Base-by-base conservation (phyloP, 2,888 invertebrate genomes). In the Cenopis cana region DNA sequence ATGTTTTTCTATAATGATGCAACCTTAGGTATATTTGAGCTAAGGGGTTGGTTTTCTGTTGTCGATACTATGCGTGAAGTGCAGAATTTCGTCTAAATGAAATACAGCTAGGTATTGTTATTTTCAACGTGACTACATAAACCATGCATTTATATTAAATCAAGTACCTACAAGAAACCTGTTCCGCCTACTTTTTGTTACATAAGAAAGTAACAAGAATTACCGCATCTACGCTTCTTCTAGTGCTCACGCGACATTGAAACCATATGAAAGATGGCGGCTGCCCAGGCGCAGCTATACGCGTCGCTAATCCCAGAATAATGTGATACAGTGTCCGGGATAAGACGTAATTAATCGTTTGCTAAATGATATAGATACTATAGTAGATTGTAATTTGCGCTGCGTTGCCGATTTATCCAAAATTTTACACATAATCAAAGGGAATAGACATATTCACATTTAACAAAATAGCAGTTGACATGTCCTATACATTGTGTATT, bases 281-380 rank as follows among this genome's bases (percentile, higher is more conserved):
- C n/a, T 69, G 69, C 69, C 56, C 62, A 33, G 38, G 29, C 62
- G 56, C 56, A 38, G 49, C 60, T 68, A 20, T 56, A 46, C 68
- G 29, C 49, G 65, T 33, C 52, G 59, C 70, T 70, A 65, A 70
- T 65, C 57, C 65, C 49, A 59, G 59, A 57, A 64, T 65, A 70
- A 65, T 52, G 70, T 33, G 65, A 60, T 68, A 46, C 54, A 41
- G 60, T 68, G 60, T 54, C 12, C 57, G 29, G 60, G 66, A 71
- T 71, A 66, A 71, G 55, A 66, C 17, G 66, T 66, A 55, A 71
- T 71, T 71, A 66, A 71, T 71, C 60, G 70, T 71, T 65, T 59
- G 59, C 65, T 70, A 70, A 70, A 70, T 57, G 59, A 52, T 54
- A 54, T 54, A 41, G 38, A 64, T 54, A 62, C 18, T 33, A 14